Conservation (phyloP, 2,113 vertebrate species). For the Anarrhichthys ocellatus region DNA sequence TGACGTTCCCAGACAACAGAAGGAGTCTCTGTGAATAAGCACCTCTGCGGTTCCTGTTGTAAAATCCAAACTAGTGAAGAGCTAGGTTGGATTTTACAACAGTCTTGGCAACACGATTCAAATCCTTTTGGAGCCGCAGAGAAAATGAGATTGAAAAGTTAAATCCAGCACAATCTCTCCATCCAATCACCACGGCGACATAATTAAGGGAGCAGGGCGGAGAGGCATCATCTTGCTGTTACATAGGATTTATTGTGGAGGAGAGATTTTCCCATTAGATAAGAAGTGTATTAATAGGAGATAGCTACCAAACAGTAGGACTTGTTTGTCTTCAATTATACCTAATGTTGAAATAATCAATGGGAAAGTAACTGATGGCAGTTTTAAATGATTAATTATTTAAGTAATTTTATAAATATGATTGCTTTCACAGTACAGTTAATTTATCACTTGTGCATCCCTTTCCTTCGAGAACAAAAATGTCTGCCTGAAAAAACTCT, state of each 20-base stretch:
- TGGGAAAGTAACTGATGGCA: neutral
- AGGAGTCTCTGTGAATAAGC: conserved; percentile 15
- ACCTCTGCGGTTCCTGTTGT: neutral
- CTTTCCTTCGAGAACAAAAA: neutral
- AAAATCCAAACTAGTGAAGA: conserved; percentile 1
- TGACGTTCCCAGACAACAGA: conserved; percentile 6
- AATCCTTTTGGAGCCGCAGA: conserved; percentile 7
- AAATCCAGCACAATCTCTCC: conserved; percentile 8
- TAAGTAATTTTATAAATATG: neutral
- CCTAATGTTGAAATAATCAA: neutral
- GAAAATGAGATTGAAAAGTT: conserved; percentile 3
- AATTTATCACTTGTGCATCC: too few relatives aligned
- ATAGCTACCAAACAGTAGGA: neutral
- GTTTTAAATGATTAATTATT: neutral
- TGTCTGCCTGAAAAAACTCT: neutral
- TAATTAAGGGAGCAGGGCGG: neutral
- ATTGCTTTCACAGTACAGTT: neutral
- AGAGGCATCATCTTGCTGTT: neutral
- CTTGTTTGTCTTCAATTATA: neutral
- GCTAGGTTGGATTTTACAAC: neutral
- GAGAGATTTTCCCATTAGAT: conserved; percentile 49
- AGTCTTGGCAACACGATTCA: neutral
- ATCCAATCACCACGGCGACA: neutral
- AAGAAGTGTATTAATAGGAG: neutral
- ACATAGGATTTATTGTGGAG: neutral